These are phyloP conservation scores for Thalassarche chlororhynchos DNA, from an alignment of 2,113 vertebrate species.

Conservation along the genomic window DNA sequence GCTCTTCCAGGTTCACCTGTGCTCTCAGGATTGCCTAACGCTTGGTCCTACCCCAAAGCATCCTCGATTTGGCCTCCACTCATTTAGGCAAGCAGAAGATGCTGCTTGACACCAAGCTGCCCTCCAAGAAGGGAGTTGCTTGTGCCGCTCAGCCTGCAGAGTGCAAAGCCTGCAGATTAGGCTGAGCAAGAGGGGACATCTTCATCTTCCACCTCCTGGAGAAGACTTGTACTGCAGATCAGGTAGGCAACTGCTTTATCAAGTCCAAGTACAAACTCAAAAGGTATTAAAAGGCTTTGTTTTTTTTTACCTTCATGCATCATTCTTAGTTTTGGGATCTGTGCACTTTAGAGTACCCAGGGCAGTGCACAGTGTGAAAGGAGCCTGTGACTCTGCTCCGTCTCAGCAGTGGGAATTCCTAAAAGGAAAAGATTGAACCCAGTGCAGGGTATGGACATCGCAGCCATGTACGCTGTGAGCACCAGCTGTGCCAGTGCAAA, in stretches of 20 bases:
- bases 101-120: not conserved
- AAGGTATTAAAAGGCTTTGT: not conserved
- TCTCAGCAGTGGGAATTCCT: not conserved
- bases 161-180: not conserved
- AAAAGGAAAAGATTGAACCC: not conserved
- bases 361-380: not conserved
- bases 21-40: not conserved
- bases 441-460: not conserved
- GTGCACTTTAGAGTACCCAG: too few relatives aligned
- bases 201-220: not conserved
- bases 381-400: not conserved
- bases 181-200: not conserved
- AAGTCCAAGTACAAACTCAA: not conserved
- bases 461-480: not conserved
- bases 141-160: not conserved
- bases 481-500: not conserved
- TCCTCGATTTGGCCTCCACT: not conserved
- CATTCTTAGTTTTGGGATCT: not conserved
- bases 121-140: not conserved
- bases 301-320: rapidly evolving
- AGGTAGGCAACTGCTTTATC: not conserved
- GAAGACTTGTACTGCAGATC: not conserved
- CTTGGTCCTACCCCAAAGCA: not conserved
- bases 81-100: not conserved
- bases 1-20: not conserved